Conservation (phyloP, 2,113 vertebrate genomes). For the Capra hircus region DNA sequence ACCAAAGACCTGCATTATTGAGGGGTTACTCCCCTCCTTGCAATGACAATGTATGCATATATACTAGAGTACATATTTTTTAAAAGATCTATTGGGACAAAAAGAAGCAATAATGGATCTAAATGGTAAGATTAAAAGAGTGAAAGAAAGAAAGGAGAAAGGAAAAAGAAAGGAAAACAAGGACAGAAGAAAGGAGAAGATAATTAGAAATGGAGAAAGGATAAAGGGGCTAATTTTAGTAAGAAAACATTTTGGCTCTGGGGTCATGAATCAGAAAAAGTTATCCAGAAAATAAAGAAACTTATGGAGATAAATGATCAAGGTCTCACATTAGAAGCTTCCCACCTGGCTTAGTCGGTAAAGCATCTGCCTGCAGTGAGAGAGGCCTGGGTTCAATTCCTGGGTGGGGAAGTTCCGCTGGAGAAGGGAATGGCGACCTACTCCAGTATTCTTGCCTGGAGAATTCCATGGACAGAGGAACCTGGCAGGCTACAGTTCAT, state of each 20-base stretch:
- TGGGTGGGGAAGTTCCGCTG: not conserved
- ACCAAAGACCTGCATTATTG: not conserved
- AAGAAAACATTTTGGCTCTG: not conserved
- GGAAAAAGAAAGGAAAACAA: not conserved
- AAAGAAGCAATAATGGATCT: not conserved
- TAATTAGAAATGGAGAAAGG: not conserved
- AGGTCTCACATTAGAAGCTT: not conserved
- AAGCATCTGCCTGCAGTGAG: not conserved
- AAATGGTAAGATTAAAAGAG: not conserved
- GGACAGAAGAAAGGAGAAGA: not conserved
- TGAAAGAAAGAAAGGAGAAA: not conserved
- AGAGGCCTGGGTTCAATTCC: not conserved
- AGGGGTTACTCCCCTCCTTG: not conserved
- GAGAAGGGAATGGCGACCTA: not conserved
- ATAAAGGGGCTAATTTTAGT: not conserved
- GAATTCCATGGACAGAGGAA: not conserved
- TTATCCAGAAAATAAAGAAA: not conserved
- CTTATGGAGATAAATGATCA: not conserved
- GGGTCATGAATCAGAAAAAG: not conserved
- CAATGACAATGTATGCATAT: not conserved
- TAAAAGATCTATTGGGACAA: not conserved
- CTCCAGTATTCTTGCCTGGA: not conserved
- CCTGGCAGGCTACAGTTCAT: not conserved
- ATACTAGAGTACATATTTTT: not conserved
- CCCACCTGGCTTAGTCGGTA: not conserved